Conservation (phyloP, 2,113 vertebrate species). For the Phalacrocorax pelagicus region DNA sequence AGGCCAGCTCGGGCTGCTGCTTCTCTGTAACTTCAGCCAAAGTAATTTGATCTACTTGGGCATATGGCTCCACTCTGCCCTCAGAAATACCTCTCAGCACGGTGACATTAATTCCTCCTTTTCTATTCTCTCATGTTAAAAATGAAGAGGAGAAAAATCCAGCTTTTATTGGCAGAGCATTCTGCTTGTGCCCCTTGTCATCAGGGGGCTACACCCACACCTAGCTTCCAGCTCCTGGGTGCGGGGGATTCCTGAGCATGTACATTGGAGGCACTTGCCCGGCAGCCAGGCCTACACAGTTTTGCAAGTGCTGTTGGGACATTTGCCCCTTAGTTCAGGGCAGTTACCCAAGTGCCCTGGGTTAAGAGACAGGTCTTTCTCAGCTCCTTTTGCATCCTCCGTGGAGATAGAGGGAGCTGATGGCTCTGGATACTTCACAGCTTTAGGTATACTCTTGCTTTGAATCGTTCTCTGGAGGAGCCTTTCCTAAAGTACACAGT, state of each 20-base stretch:
- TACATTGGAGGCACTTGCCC: background rate
- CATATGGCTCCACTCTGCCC: background rate
- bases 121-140: background rate
- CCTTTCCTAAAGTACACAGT: background rate
- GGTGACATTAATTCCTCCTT: background rate
- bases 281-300: background rate
- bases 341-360: background rate
- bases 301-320: background rate
- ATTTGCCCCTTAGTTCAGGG: background rate
- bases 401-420: background rate
- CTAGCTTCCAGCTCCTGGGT: background rate
- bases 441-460: background rate
- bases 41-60: background rate
- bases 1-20: background rate
- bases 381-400: background rate
- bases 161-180: background rate
- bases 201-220: background rate
- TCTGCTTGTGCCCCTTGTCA: background rate
- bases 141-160: background rate
- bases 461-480: background rate
- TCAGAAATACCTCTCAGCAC: background rate
- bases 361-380: background rate
- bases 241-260: rapidly evolving
- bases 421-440: background rate
- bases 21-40: background rate